Conservation (phyloP, 2,888 invertebrate genomes). For the Xanthostigma xanthostigma region DNA sequence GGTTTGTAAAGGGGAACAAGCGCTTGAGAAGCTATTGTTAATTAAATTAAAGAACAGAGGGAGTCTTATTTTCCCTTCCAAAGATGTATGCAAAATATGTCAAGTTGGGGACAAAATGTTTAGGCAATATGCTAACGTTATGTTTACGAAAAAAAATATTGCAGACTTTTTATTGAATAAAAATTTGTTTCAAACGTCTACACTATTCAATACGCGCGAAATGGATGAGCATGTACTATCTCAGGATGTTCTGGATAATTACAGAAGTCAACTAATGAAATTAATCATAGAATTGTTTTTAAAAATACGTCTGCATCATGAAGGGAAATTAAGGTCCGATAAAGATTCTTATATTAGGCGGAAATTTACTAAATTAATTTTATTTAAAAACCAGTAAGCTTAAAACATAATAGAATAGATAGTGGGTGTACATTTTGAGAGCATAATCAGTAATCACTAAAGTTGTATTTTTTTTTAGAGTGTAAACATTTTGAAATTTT, state of each 20-base stretch:
- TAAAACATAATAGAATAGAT: conserved; percentile 2
- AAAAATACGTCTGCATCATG: too few relatives aligned
- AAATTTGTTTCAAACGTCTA: not conserved
- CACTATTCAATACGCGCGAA: not conserved
- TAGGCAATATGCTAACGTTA: not conserved
- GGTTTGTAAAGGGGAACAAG: not conserved
- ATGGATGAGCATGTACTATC: not conserved
- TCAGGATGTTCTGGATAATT: not conserved
- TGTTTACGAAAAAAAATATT: not conserved
- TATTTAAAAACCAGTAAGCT: too few relatives aligned
- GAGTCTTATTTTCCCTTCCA: not conserved
- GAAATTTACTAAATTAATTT: too few relatives aligned
- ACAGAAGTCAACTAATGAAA: not conserved
- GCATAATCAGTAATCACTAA: too few relatives aligned
- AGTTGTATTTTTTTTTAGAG: too few relatives aligned
- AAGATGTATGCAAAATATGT: not conserved
- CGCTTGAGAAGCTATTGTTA: not conserved
- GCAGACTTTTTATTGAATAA: not conserved
- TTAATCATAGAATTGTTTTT: too few relatives aligned
- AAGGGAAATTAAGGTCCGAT: too few relatives aligned
- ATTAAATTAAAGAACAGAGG: not conserved
- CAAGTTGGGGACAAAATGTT: not conserved
- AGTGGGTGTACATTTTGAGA: too few relatives aligned
- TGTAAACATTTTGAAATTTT: too few relatives aligned
- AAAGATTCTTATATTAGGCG: too few relatives aligned